Base-by-base conservation (phyloP, 2,797 vertebrate species). In the Sebastiscus albofasciatus region DNA sequence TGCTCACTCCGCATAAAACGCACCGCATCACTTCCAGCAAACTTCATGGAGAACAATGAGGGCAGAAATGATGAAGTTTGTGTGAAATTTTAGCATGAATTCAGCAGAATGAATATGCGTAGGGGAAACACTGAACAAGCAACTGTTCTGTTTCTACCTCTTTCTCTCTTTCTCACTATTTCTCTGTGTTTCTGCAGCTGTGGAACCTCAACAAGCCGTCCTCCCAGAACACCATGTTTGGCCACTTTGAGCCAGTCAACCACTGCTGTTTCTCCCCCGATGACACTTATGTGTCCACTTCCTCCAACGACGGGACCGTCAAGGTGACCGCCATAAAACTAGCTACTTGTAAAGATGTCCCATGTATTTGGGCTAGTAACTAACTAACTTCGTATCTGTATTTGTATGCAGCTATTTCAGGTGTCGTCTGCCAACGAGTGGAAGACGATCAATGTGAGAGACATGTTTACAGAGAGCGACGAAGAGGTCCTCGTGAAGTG, bases 251-350 rank as follows among this genome's bases (percentile, higher is more conserved):
- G 80, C 94, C 96, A 0, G 97, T 99, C 77, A 97, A 91, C 90
- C 98, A 99, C 95, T 99, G 98, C 85, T 97, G 96, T 90, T 99
- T 99, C 95, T 99, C 98, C 77, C 97, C 98, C 2, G 93, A 98
- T 61, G 98, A 99, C 89, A 66, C 92, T 13, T 96, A 95, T 76
- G 77, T 99, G 84, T 97, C 98, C 83, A 98, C 97, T 72, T 97
- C 97, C 73, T 99, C 98, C 4, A 96, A 95, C 39, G 99, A 99
- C 64, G 98, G 99, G 71, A 97, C 96, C 29, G 83, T 99, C 65
- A 99, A 97, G 97, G 98, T 99, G 91, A 77, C 24, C 58, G 11
- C 27, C 52, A 16, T 64, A 24, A 26, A 75, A 55, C 5, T 13
- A 29, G 8, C 27, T 18, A 12, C 42, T 65, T 64, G 2, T 49